Evolutionary conservation across 2,888 invertebrate species (phyloP).

Genomic region (Esperia sulphurella): DNA sequence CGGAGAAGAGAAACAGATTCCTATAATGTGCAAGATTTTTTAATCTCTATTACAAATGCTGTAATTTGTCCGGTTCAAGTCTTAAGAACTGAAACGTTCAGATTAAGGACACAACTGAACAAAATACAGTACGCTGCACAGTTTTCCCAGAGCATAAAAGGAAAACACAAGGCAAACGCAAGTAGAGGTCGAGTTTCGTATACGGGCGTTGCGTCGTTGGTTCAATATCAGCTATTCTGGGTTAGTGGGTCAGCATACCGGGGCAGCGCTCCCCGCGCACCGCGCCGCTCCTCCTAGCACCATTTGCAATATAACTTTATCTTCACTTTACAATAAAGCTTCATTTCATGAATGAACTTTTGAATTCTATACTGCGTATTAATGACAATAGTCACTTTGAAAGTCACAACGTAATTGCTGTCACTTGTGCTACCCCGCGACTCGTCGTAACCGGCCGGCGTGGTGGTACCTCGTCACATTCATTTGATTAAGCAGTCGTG

Average conservation of each 20-base stretch:
- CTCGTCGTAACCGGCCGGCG: too few relatives aligned
- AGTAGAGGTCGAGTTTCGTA: conserved; percentile 71
- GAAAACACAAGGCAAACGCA: conserved; percentile 53
- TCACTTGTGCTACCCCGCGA: not conserved
- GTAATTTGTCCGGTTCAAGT: too few relatives aligned
- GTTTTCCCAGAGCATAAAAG: conserved; percentile 16
- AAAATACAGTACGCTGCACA: too few relatives aligned
- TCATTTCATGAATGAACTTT: not conserved
- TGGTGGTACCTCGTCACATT: not conserved
- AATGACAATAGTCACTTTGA: not conserved
- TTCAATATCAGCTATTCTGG: conserved; percentile 77
- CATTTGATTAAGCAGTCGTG: not conserved
- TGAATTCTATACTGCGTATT: not conserved
- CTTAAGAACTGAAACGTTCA: too few relatives aligned
- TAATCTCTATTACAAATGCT: too few relatives aligned
- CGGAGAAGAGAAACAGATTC: too few relatives aligned
- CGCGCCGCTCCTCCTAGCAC: conserved; percentile 25
- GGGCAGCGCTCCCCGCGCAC: conserved; percentile 40
- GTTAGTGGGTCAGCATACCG: conserved; percentile 75
- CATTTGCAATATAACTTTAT: conserved; percentile 3
- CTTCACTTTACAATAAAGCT: conserved; percentile 4
- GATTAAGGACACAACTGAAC: too few relatives aligned
- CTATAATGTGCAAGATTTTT: too few relatives aligned
- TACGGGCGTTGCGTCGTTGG: conserved; percentile 66
- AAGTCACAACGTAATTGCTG: conserved; percentile 2